phyloP scores from a whole-genome alignment of 2,888 invertebrate genomes.

The Frankliniella intonsa region DNA sequence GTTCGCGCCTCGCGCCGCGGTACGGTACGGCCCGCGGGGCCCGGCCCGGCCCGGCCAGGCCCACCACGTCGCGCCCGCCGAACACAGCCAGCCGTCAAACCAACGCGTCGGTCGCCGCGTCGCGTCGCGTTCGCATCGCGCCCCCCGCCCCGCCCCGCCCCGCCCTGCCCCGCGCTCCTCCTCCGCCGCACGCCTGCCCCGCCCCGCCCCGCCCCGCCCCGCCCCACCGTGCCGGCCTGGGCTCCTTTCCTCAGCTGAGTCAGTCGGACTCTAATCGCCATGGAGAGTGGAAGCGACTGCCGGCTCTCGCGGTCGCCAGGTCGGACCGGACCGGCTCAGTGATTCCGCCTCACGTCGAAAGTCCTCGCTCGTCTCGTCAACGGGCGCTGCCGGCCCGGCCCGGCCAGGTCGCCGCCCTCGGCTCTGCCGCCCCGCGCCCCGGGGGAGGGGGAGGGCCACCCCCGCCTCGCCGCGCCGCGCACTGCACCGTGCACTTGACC shows the following conservation, averaged over 20 bases:
- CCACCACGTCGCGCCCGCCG: no score
- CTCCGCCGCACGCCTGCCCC: not conserved
- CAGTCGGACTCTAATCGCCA: constrained; percentile 24
- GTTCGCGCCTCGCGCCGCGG: no score
- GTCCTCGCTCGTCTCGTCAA: no score
- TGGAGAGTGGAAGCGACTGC: not conserved
- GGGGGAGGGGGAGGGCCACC: not conserved
- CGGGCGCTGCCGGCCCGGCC: not conserved
- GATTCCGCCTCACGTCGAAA: not conserved
- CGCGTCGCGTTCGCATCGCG: not conserved
- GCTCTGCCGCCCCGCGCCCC: not conserved
- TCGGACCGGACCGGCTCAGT: not conserved
- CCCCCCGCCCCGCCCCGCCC: not conserved
- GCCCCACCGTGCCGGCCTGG: not conserved
- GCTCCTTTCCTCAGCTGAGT: constrained; percentile 24
- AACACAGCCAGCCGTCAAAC: no score
- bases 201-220: not conserved
- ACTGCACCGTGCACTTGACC: not conserved
- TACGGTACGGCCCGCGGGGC: no score
- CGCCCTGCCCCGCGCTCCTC: not conserved
- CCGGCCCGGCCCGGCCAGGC: no score
- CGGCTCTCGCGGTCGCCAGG: not conserved
- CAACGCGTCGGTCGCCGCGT: not conserved
- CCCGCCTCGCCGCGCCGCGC: no score
- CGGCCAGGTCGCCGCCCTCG: not conserved